Conservation (phyloP, 1,140 invertebrate species). For the Drosophila nasuta region DNA sequence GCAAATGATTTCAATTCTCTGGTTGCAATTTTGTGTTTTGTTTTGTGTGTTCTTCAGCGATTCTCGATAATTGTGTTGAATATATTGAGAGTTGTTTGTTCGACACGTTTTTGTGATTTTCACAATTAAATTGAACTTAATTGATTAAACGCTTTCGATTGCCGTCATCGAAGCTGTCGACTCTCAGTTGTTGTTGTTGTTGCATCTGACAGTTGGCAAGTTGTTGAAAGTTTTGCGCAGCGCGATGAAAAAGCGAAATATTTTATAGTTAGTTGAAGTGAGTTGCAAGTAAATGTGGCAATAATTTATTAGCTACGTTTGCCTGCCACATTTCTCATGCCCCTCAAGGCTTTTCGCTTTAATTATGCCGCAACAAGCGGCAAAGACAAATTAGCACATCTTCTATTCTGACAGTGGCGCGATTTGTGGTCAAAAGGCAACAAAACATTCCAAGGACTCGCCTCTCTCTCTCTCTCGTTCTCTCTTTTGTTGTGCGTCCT, state of each 20-base stretch:
- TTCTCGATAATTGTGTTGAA: not conserved
- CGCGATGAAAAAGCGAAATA: constrained; percentile 32
- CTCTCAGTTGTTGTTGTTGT: constrained; percentile 17
- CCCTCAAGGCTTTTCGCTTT: constrained; percentile 20
- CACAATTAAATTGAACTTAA: constrained; percentile 73
- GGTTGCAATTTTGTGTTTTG: not conserved
- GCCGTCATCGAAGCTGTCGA: constrained; percentile 20
- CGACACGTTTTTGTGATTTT: constrained; percentile 70
- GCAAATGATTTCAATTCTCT: not conserved
- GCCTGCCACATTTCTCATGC: constrained; percentile 7
- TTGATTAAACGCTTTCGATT: constrained; percentile 70
- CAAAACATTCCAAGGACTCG: not conserved
- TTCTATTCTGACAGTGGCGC: constrained; percentile 62
- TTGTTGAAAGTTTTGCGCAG: constrained; percentile 55
- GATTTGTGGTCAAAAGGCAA: constrained; percentile 60
- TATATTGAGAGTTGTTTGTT: constrained; percentile 37
- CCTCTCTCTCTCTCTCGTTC: not conserved
- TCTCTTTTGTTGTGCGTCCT: not conserved
- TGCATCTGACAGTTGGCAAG: constrained; percentile 46
- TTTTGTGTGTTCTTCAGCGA: not conserved
- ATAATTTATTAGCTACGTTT: constrained; percentile 55
- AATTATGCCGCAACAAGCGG: constrained; percentile 48
- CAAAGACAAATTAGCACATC: constrained; percentile 58
- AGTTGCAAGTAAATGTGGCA: constrained; percentile 48
- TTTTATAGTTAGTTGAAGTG: constrained; percentile 7